A percentile compares a stretch with the other conserved stretches of the same genome.
Evolutionary conservation across 2,888 invertebrate genomes (phyloP).

Genomic region (Seira ritae): DNA sequence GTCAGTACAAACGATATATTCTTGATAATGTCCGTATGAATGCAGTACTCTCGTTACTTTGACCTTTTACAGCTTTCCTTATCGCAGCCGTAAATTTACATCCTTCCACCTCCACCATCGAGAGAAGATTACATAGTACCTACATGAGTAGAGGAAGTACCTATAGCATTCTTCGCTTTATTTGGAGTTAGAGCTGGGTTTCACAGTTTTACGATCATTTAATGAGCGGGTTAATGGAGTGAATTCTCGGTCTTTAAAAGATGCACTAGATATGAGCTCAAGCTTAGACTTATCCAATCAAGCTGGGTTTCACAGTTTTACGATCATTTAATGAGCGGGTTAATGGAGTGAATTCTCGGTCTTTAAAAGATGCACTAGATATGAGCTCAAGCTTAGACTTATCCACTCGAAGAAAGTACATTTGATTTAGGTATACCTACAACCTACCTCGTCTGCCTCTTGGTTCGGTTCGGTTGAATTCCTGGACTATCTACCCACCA

Average conservation of each 20-base stretch:
- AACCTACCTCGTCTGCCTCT: too few relatives aligned
- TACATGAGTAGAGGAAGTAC: background rate
- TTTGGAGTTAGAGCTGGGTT: background rate
- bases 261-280: too few relatives aligned
- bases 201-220: constrained; percentile 44
- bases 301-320: constrained; percentile 26
- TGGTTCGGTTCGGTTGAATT: too few relatives aligned
- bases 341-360: constrained; percentile 43
- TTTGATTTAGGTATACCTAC: too few relatives aligned
- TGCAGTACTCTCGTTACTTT: constrained; percentile 19
- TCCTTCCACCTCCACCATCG: constrained; percentile 35
- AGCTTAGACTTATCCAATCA: too few relatives aligned
- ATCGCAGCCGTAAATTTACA: constrained; percentile 40
- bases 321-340: constrained; percentile 39
- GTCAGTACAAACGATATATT: constrained; percentile 2
- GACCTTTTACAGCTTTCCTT: constrained; percentile 33
- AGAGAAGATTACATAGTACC: background rate
- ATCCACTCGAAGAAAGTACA: too few relatives aligned
- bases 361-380: too few relatives aligned
- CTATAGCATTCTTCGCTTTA: background rate
- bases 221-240: constrained; percentile 50
- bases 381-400: too few relatives aligned
- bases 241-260: background rate
- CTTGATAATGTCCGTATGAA: background rate
- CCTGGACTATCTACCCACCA: too few relatives aligned